A percentile compares a stretch with the other conserved stretches of the same genome.
phyloP scores from a whole-genome alignment of 2,113 vertebrate species.

The Microcebus griseorufus region DNA sequence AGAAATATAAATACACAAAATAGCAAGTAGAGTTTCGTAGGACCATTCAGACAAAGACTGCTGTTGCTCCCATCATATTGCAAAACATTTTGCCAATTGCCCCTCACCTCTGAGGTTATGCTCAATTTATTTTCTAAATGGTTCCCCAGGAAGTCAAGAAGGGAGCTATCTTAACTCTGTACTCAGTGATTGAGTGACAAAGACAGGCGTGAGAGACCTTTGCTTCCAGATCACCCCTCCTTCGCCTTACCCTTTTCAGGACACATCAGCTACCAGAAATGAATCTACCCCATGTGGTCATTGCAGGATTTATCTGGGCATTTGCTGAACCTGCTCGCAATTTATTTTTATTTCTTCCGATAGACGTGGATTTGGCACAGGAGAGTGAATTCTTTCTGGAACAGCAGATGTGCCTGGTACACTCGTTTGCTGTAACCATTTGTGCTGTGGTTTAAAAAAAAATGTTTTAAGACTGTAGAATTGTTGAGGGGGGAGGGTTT shows the following conservation, averaged over 20 bases:
- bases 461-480: constrained; percentile 3
- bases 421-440: constrained; percentile 67
- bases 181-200: neutral
- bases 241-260: neutral
- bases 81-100: neutral
- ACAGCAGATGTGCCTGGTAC: constrained; percentile 75
- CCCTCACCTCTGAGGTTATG: neutral
- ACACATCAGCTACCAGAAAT: neutral
- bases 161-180: neutral
- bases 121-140: neutral
- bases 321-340: constrained; percentile 63
- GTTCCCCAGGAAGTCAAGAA: neutral
- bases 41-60: neutral
- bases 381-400: constrained; percentile 68
- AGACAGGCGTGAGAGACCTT: neutral
- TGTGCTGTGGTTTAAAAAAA: constrained; percentile 71
- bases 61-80: neutral
- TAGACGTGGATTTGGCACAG: constrained; percentile 58
- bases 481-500: constrained; percentile 61
- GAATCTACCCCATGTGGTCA: constrained; percentile 32
- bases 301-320: neutral
- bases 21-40: neutral
- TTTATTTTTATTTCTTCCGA: constrained; percentile 72
- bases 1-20: neutral
- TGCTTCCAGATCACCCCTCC: neutral